These are phyloP conservation scores for Anthonomus grandis DNA, from an alignment of 1,140 invertebrate genomes.

Conservation along the genomic window DNA sequence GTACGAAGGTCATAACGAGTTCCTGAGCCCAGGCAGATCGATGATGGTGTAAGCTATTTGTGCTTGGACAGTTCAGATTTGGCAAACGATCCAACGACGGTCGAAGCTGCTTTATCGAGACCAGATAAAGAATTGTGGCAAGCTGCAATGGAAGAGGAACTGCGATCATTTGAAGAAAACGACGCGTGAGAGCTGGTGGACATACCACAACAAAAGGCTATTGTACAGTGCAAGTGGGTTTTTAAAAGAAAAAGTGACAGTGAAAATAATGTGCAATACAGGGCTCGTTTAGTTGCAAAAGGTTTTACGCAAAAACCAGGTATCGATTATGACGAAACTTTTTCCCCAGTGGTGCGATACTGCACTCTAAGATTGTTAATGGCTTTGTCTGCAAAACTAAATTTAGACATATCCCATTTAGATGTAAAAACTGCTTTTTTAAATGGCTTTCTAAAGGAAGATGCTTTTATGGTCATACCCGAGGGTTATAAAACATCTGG, in stretches of 20 bases:
- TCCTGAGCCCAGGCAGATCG: too few species aligned
- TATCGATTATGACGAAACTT: conserved; percentile 26
- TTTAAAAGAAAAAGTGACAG: conserved; percentile 40
- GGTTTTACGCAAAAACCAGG: too few species aligned
- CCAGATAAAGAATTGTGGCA: conserved; percentile 37
- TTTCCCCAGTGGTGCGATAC: conserved; percentile 32
- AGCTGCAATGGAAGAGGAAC: conserved; percentile 38
- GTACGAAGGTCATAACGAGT: too few species aligned
- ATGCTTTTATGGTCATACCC: conserved; percentile 27
- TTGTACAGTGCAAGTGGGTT: conserved; percentile 46
- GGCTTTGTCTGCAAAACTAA: conserved; percentile 34
- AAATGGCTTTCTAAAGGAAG: conserved; percentile 41
- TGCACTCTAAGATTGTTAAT: conserved; percentile 34
- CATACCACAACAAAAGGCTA: conserved; percentile 36
- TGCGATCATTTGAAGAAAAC: conserved; percentile 39
- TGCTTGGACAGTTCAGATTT: neutral
- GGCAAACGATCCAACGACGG: conserved; percentile 20
- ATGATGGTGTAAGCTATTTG: conserved; percentile 25
- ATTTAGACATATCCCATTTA: conserved; percentile 36
- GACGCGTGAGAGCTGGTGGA: conserved; percentile 42
- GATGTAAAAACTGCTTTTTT: conserved; percentile 49
- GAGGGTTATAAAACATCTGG: too few species aligned
- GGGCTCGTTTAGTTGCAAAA: too few species aligned
- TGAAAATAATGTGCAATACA: conserved; percentile 29
- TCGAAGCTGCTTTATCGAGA: conserved; percentile 32